Evolutionary conservation across 2,797 vertebrate species (phyloP).

Genomic region (Pipistrellus pipistrellus): DNA sequence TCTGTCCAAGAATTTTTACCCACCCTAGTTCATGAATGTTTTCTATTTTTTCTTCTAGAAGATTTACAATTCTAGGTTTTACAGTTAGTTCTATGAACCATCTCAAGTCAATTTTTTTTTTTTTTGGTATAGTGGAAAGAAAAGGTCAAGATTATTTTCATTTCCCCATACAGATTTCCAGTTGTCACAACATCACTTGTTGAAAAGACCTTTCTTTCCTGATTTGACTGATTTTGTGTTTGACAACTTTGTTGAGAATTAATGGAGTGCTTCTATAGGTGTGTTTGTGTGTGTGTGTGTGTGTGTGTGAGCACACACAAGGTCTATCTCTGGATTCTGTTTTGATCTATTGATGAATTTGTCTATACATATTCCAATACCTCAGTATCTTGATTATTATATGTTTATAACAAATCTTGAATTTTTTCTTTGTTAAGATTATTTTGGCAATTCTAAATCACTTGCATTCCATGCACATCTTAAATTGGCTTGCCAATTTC

Average conservation of each 20-base stretch:
- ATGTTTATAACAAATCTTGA: constrained; percentile 7
- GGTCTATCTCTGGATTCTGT: background rate
- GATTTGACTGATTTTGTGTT: background rate
- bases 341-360: background rate
- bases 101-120: background rate
- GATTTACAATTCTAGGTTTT: background rate
- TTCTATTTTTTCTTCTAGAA: background rate
- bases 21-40: background rate
- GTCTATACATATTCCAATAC: background rate
- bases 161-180: background rate
- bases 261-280: background rate
- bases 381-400: background rate
- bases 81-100: background rate
- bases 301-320: too few species aligned
- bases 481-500: constrained; percentile 3
- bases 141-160: background rate
- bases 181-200: background rate
- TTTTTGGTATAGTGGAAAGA: background rate
- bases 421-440: constrained; percentile 22
- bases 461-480: background rate
- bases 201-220: constrained; percentile 11
- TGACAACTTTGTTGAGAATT: constrained; percentile 19
- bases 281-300: too few species aligned
- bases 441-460: background rate
- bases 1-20: background rate